phyloP scores from a whole-genome alignment of 2,797 vertebrate species.

The Lindbergichthys nudifrons region DNA sequence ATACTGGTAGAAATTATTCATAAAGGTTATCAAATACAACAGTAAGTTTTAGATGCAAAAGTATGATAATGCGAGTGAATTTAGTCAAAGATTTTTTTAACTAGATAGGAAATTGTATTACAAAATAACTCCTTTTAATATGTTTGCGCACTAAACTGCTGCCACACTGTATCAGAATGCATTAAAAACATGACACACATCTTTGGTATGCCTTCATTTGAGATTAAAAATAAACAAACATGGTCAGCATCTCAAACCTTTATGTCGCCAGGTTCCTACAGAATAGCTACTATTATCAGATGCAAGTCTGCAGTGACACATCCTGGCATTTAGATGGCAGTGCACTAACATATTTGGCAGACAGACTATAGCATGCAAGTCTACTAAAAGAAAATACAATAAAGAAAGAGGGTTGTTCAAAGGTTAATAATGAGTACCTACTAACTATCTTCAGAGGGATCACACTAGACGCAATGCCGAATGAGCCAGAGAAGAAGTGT shows the following conservation, averaged over 20 bases:
- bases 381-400: not conserved
- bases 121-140: not conserved
- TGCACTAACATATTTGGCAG: not conserved
- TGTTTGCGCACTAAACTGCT: not conserved
- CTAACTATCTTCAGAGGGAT: no score
- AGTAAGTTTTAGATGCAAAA: no score
- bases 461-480: no score
- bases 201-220: no score
- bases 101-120: not conserved
- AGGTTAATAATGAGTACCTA: not conserved
- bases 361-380: not conserved
- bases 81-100: not conserved
- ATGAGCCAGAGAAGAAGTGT: no score
- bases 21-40: not conserved
- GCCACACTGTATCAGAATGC: not conserved
- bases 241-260: not conserved
- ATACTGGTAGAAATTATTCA: not conserved
- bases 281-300: not conserved
- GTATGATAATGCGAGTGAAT: no score
- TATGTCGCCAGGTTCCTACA: not conserved
- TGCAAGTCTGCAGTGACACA: slow-evolving; percentile 18
- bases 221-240: not conserved
- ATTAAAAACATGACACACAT: not conserved
- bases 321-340: slow-evolving; percentile 48
- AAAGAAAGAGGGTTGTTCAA: not conserved